Evolutionary conservation across 2,888 invertebrate species (phyloP), one percentile per base, ranked within the genome.

Genomic region (Esperia sulphurella): DNA sequence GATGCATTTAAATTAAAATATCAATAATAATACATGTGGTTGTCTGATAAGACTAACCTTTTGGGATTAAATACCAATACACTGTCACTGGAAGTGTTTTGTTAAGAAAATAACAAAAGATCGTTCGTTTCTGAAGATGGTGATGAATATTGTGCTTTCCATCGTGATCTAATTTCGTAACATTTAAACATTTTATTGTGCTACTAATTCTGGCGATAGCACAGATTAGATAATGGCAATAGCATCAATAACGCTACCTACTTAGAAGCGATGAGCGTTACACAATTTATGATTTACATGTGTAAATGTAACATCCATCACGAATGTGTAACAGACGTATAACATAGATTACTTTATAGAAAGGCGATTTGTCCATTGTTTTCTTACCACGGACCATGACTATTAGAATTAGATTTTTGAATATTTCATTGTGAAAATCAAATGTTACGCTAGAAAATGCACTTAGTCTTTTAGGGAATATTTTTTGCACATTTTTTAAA

Each of bases 111-210:
- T n/a, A n/a, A n/a, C n/a, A n/a, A n/a, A n/a, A n/a, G n/a, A n/a
- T n/a, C n/a, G n/a, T n/a, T n/a, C n/a, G n/a, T 21, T 2, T 21
- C 21, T 5, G 2, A 21, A 21, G 21, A 21, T 21, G 21, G 21
- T 21, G 21, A 21, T 3, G 21, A 21, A 21, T 3, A 21, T n/a
- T n/a, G n/a, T 3, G 21, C 21, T 51, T 51, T 51, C 42, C 33
- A 48, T 48, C 45, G 42, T 44, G 48, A 48, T 48, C 43, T 40
- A 29, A 41, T 51, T 51, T 51, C 51, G 45, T 45, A 51, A 50
- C 33, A 31, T 21, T 21, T 21, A 21, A 21, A 21, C 21, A 21
- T 21, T 21, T 21, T 21, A 21, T 21, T 21, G 21, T 21, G 21
- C 21, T 21, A 3, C 21, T 21, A 21, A 21, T 28, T 38, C 31